These are phyloP conservation scores for Drosophila anomalipes DNA, from an alignment of 2,888 invertebrate genomes.

Conservation along the genomic window DNA sequence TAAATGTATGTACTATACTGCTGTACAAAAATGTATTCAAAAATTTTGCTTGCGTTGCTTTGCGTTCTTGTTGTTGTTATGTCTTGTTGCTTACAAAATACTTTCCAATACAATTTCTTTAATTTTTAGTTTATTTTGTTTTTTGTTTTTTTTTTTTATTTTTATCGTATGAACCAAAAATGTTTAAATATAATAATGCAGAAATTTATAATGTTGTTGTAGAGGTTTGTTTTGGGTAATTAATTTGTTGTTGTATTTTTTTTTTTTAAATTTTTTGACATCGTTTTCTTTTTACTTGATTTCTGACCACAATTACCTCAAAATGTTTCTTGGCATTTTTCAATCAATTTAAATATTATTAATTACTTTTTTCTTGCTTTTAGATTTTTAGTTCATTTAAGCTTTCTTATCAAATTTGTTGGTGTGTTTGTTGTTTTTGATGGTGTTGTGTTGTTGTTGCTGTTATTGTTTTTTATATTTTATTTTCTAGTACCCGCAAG, in stretches of 20 bases:
- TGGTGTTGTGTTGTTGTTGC: conserved; percentile 58
- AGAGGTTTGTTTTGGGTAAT: conserved; percentile 59
- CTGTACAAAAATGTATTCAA: conserved; percentile 73
- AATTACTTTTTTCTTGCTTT: conserved; percentile 66
- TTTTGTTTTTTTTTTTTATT: conserved; percentile 55
- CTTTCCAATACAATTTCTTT: conserved; percentile 59
- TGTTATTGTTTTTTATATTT: conserved; percentile 66
- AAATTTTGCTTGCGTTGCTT: conserved; percentile 74
- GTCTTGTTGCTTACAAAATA: conserved; percentile 59
- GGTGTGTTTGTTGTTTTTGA: conserved; percentile 60
- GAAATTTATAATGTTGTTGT: conserved; percentile 75
- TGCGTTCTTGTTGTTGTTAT: conserved; percentile 51
- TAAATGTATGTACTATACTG: conserved; percentile 46
- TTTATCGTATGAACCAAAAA: conserved; percentile 82
- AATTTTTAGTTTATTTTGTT: conserved; percentile 52
- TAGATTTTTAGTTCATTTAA: conserved; percentile 70
- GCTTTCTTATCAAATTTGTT: conserved; percentile 67
- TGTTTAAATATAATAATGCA: conserved; percentile 80
- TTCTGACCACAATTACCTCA: conserved; percentile 67
- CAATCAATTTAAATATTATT: conserved; percentile 77
- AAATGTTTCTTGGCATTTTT: conserved; percentile 66
- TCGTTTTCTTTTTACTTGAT: conserved; percentile 30
- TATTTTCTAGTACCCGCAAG: conserved; percentile 95
- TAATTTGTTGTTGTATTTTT: conserved; percentile 28
- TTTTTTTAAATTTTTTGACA: conserved; percentile 52